Evolutionary conservation across 1,140 invertebrate genomes (phyloP), one percentile per base, ranked within the genome.

Genomic region (Nasonia vitripennis): DNA sequence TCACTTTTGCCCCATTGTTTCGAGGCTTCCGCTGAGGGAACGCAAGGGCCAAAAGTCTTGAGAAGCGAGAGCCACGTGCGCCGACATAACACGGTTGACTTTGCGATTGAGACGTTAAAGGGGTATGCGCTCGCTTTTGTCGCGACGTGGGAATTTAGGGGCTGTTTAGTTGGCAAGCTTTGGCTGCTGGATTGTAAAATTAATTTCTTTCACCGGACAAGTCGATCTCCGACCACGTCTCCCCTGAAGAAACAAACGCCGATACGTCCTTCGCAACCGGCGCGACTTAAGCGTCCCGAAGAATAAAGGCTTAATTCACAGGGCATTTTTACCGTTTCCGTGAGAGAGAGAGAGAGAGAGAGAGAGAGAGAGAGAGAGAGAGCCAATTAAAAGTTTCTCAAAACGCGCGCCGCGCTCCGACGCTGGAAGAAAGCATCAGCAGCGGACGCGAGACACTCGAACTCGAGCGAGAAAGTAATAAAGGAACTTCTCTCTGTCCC

Each of bases 381-480:
- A 86, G 85, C 77, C 85, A 86, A 86, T 86, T 86, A 86, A 86
- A 86, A 86, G 85, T 86, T 86, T 83, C 12, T 74, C 45, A 62
- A 74, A 84, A 67, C 83, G 81, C 45, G 70, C 55, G 48, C 31
- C 48, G 79, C 48, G 80, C 71, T n/a, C 77, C 85, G 31, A 67
- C 67, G 67, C 37, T 51, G 34, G 74, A 41, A 55, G 82, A 67
- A 78, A 48, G 34, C 55, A n/a, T 4, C 55, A 78, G 74, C 79
- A 83, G 84, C 80, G 2, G 17, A 62, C 55, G n/a, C 55, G 80
- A 81, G 80, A 78, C 75, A 78, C 78, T 68, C 37, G 27, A 71
- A 78, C 67, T 67, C 55, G 55, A 27, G 27, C 70, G 77, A 79
- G 80, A 77, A 84, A 83, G 81, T 79, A 84, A 86, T 80, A 83